Evolutionary conservation across 2,888 invertebrate species (phyloP), one percentile per base, ranked within the genome.

Genomic region (Balanococcus diminutus): DNA sequence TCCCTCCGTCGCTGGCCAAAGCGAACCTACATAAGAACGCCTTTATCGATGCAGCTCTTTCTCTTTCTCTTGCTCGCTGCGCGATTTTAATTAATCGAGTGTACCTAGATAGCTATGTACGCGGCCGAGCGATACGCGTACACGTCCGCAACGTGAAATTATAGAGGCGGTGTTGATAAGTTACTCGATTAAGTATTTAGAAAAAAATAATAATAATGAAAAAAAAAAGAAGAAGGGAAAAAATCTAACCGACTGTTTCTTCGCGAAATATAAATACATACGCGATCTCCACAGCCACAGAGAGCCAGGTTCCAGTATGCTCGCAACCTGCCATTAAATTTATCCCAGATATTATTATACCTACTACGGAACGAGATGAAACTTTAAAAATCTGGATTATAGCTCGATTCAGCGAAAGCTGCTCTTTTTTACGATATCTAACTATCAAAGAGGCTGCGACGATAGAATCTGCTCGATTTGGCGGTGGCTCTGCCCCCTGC

Each of bases 91-190:
- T 42, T 42, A 81, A 72, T 72, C 72, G 28, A 72, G 72, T 6
- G 14, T 46, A 46, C 46, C 36, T 36, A 8, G 3, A 36, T 36
- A 8, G 36, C 36, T 3, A 36, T 36, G 36, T 56, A 56, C 19
- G 72, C 72, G 72, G 72, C 32, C 32, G 8, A 32, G n/a, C 31
- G 4, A 4, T n/a, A n/a, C n/a, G 32, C 31, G 28, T 72, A 72
- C 72, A 72, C 72, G 72, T 72, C 28, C 72, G 32, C 72, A 32
- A 31, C 32, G 72, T 14, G 75, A 84, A 84, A 84, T 84, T 84
- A 84, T 84, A 84, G 36, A 84, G 84, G 84, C 84, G 84, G 84
- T 75, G 72, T 84, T 84, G 84, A 84, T 84, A 84, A 42, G 82
- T 82, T 82, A 82, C 82, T 82, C 82, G 82, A 82, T 82, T 51